A percentile compares a stretch with the other conserved stretches of the same genome.
phyloP scores from a whole-genome alignment of 1,140 invertebrate genomes.

The Pissodes strobi region DNA sequence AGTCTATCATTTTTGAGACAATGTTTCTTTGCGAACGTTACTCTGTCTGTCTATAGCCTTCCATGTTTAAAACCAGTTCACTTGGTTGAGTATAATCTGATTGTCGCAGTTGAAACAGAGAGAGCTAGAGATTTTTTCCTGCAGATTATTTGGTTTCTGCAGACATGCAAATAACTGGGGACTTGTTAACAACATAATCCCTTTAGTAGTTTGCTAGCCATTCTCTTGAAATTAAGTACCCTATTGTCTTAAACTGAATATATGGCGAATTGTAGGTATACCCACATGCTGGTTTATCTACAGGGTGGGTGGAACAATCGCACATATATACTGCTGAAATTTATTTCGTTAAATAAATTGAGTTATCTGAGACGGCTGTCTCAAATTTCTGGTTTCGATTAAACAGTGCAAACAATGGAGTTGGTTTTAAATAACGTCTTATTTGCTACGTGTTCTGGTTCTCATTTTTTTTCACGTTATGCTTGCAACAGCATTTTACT shows the following conservation, averaged over 20 bases:
- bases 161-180: slow-evolving; percentile 21
- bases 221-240: slow-evolving; percentile 23
- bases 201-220: slow-evolving; percentile 19
- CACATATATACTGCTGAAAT: slow-evolving; percentile 3
- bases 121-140: slow-evolving; percentile 12
- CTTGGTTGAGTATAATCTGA: slow-evolving; percentile 21
- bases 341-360: slow-evolving; percentile 23
- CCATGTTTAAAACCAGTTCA: slow-evolving; percentile 26
- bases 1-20: slow-evolving; percentile 24
- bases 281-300: slow-evolving; percentile 20
- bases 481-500: too few species aligned
- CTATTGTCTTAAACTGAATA: slow-evolving; percentile 22
- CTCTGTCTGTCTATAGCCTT: slow-evolving; percentile 21
- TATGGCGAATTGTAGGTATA: slow-evolving; percentile 17
- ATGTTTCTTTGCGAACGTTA: slow-evolving; percentile 19
- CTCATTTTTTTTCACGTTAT: too few species aligned
- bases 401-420: slow-evolving; percentile 2
- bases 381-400: slow-evolving; percentile 29
- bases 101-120: slow-evolving; percentile 19
- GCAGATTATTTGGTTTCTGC: slow-evolving; percentile 4
- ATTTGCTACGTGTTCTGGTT: not conserved
- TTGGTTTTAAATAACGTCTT: not conserved
- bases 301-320: slow-evolving; percentile 32
- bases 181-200: slow-evolving; percentile 35
- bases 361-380: slow-evolving; percentile 23